Conservation (phyloP, 2,113 vertebrate species). For the Etheostoma cragini region DNA sequence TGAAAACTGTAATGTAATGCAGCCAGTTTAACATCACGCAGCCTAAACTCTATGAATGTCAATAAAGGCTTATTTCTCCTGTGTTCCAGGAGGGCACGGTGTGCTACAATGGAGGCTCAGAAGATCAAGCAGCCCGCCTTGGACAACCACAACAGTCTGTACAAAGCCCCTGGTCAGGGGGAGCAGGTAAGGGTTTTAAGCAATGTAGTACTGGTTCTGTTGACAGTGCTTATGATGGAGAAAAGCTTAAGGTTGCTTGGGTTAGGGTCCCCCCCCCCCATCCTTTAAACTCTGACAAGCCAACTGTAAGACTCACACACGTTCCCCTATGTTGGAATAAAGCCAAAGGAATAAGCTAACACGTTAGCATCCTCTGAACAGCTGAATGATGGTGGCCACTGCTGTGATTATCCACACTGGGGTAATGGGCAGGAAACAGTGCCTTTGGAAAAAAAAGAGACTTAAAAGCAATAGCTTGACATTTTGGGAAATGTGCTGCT, state of each 20-base stretch:
- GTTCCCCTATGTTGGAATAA: too few relatives aligned
- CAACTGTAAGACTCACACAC: neutral
- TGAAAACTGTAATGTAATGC: too few relatives aligned
- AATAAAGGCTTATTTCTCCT: too few relatives aligned
- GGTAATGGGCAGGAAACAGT: too few relatives aligned
- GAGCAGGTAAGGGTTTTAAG: conserved; percentile 72
- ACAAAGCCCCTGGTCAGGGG: conserved; percentile 82
- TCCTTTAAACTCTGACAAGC: neutral
- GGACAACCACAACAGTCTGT: conserved; percentile 87
- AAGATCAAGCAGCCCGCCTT: conserved; percentile 84
- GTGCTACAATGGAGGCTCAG: conserved; percentile 86
- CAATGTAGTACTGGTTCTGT: neutral
- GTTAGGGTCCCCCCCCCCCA: too few relatives aligned
- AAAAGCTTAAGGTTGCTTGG: neutral
- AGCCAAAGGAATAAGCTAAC: too few relatives aligned
- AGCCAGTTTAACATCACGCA: too few relatives aligned
- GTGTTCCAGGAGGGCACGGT: conserved; percentile 63
- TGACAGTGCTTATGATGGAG: neutral
- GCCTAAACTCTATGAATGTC: too few relatives aligned
- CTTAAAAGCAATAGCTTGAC: neutral
- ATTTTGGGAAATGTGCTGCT: neutral
- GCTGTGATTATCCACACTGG: too few relatives aligned
- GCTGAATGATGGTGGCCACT: too few relatives aligned
- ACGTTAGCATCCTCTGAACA: neutral
- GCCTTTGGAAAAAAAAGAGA: too few relatives aligned